Base-by-base conservation (phyloP, 2,113 vertebrate species). In the Gnathonemus echidnorhynchus region DNA sequence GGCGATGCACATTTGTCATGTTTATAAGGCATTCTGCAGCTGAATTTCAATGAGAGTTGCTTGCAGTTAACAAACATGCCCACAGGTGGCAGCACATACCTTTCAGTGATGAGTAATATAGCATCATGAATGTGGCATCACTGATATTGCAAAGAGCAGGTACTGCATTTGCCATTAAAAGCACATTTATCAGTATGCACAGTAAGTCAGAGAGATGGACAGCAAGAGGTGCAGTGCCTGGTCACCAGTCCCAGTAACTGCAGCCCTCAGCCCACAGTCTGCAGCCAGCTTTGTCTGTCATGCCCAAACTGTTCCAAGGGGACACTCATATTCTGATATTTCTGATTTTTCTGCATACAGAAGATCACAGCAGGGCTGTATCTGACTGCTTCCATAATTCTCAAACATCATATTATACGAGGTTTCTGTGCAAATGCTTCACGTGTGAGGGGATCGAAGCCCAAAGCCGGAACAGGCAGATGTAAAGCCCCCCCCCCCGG, bases 71-170 rank as follows among this genome's bases (percentile, higher is more conserved):
- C 11, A 21, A 17, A 46, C 48, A 17, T 66, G 35, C 19, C 89
- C 89, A 46, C 46, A 89, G 89, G 86, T 66, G 91, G 91, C 88
- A 90, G 87, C 85, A 92, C 11, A 49, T 39, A 17, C 86, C 56
- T 49, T 45, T 90, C 10, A 90, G 45, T 42, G 17, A 19, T 85
- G 7, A 46, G 58, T 45, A 66, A 27, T 17, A n/a, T 42, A 4
- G 62, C 48, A 2, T 52, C 87, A 87, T 2, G 5, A 10, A 39
- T 19, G 86, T n/a, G 27, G 86, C 24, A 10, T 52, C 49, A n/a
- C 48, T 35, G 15, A 87, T 49, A 50, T 31, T 50, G 17, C 3
- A 39, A 52, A 9, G 49, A n/a, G 17, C 35, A 31, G 35, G 70
- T 80, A 80, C 5, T 83, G 74, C 52, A 58, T 84, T 45, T 46